Evolutionary conservation across 2,113 vertebrate species (phyloP).

Genomic region (Indicator maculatus): DNA sequence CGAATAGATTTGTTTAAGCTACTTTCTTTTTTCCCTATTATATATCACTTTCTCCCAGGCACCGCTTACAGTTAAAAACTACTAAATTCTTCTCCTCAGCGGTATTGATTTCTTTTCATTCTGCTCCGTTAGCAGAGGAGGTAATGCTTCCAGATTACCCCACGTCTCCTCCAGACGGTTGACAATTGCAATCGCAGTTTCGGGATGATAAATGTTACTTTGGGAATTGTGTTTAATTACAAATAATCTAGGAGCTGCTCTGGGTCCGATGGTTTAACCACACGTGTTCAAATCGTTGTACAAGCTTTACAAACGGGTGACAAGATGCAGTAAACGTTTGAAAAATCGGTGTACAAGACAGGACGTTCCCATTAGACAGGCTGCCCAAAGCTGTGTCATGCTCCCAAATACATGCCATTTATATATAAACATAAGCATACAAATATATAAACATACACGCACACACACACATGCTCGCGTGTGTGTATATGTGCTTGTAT

Average conservation of each 20-base stretch:
- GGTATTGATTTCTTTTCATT: constrained; percentile 88
- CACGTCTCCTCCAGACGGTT: constrained; percentile 81
- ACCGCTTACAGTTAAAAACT: constrained; percentile 73
- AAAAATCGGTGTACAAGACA: constrained; percentile 21
- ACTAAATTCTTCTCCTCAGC: constrained; percentile 80
- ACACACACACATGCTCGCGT: neutral
- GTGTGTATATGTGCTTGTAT: neutral
- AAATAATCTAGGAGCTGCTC: constrained; percentile 81
- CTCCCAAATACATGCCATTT: neutral
- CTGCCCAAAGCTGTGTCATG: neutral
- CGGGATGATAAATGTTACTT: constrained; percentile 88
- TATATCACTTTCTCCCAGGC: constrained; percentile 72
- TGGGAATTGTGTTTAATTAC: constrained; percentile 88
- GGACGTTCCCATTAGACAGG: neutral
- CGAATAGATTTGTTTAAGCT: constrained; percentile 27
- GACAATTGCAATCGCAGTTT: constrained; percentile 82
- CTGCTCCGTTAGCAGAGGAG: constrained; percentile 75
- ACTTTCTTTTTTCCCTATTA: constrained; percentile 47
- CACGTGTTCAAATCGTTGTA: constrained; percentile 69
- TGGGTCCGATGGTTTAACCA: constrained; percentile 72
- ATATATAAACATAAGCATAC: neutral
- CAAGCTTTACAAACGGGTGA: constrained; percentile 44
- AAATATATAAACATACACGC: neutral
- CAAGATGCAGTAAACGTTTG: constrained; percentile 9
- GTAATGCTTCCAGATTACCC: constrained; percentile 78